Evolutionary conservation across 2,888 invertebrate genomes (phyloP), one percentile per base, ranked within the genome.

Genomic region (Neria commutata): DNA sequence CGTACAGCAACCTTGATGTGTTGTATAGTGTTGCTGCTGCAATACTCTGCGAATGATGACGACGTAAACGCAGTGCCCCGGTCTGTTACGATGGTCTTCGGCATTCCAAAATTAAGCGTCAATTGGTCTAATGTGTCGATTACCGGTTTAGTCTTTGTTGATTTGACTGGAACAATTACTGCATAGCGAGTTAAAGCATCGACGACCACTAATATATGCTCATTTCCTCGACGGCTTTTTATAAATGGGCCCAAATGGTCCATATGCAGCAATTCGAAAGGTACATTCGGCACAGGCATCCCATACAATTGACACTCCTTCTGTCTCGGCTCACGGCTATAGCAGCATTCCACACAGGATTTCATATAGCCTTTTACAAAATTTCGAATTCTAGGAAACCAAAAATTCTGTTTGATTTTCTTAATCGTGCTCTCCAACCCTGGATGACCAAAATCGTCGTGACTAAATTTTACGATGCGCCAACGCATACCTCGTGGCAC

Each of bases 231-330:
- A 3, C 45, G 23, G 16, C 56, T 59, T 34, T 51, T 61, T 0
- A 60, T 52, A 46, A 68, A 70, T 10, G 66, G 68, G 3, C 67
- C 64, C 17, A 67, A 23, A 14, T 67, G 66, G 40, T 66, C 65
- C 33, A 67, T 54, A 50, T 70, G 63, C 53, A 47, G 62, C 2
- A 34, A 40, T 16, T 42, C 58, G 6, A 67, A 67, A 23, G 65
- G 65, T 59, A 46, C 5, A 51, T 16, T 1, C 57, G 60, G 53
- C 14, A 17, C 25, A 16, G 40, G 42, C 51, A 51, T 51, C n/a
- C 51, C 51, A 11, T 55, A 57, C 2, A 62, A 33, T 33, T 60
- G 48, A 1, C 60, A 56, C 26, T 62, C 59, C 40, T 60, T 58
- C 1, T 29, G 24, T 4, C 40, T 24, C 10, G 50, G 40, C 10